Evolutionary conservation across 2,797 vertebrate genomes (phyloP), one percentile per base, ranked within the genome.

Genomic region (Onychomys arenicola): DNA sequence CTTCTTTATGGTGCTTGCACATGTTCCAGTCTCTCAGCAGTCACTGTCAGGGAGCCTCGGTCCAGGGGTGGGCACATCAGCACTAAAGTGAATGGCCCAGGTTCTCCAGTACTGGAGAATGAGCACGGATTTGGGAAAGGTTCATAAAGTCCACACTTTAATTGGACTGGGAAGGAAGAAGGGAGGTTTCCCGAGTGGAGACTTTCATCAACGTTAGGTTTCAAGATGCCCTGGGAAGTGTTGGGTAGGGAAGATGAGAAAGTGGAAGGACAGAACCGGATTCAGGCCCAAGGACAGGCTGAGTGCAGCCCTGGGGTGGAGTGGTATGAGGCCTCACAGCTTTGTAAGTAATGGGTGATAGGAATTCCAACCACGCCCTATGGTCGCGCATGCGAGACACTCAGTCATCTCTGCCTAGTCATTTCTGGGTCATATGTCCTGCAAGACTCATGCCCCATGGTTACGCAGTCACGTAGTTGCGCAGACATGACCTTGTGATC

Each of bases 41-140:
- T 67, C 59, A 0, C 0, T 40, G 19, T 27, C 69, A 17, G 32
- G 67, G 49, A 49, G 63, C 40, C 49, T n/a, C 27, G 0, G 17
- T 11, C 73, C 3, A 0, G n/a, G 0, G 0, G 9, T 21, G 46
- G 40, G 11, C 34, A 0, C 5, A 2, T 55, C 13, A 19, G 19
- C 57, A 11, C 40, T 32, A 8, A 6, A 34, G 52, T 21, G n/a
- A 40, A 19, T 1, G 27, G 55, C 29, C 17, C 75, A n/a, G 57
- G 1, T 57, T 75, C 86, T 19, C 34, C 25, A 10, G 25, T 23
- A 40, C 49, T n/a, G 25, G 65, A 69, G 11, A n/a, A n/a, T 11
- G 46, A 40, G 67, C 69, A 32, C 52, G 10, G 32, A 88, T 29
- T 0, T 1, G 40, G 43, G 43, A 40, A 49, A 71, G 27, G 16